A percentile compares a stretch with the other conserved stretches of the same genome.
Conservation (phyloP, 2,113 vertebrate species). For the Proterorhinus semilunaris region DNA sequence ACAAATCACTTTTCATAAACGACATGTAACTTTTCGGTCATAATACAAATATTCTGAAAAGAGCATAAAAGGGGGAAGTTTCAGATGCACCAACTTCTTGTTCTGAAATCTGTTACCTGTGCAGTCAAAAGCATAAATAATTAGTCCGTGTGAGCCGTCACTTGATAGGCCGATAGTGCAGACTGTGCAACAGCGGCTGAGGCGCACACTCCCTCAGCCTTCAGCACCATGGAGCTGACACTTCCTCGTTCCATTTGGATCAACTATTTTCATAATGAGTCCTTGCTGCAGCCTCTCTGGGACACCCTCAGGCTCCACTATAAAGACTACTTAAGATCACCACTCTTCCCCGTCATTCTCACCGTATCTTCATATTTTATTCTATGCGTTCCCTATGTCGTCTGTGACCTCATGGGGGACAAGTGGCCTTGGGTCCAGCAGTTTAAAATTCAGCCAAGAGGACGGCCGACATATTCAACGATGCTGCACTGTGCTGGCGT, state of each 20-base stretch:
- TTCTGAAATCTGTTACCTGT: constrained; percentile 11
- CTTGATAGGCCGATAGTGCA: constrained; percentile 28
- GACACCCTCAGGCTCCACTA: constrained; percentile 65
- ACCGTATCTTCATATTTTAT: constrained; percentile 76
- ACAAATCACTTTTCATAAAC: too few species aligned
- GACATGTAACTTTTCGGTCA: too few species aligned
- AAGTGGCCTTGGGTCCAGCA: constrained; percentile 62
- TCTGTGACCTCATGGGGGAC: constrained; percentile 70
- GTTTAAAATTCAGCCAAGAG: constrained; percentile 70
- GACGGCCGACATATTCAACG: constrained; percentile 54
- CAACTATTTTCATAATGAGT: constrained; percentile 29
- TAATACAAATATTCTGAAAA: background rate
- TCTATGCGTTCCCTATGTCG: constrained; percentile 65
- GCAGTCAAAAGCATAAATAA: constrained; percentile 45
- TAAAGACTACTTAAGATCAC: constrained; percentile 68
- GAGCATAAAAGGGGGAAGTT: background rate
- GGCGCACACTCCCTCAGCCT: background rate
- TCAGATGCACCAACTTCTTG: background rate
- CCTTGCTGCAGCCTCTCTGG: constrained; percentile 73
- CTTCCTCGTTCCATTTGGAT: constrained; percentile 34
- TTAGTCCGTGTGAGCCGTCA: constrained; percentile 39
- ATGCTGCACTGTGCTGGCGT: constrained; percentile 70
- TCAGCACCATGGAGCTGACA: constrained; percentile 32
- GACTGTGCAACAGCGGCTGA: constrained; percentile 2
- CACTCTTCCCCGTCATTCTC: constrained; percentile 71